phyloP scores from a whole-genome alignment of 2,888 invertebrate species.

The Acronicta leporina region DNA sequence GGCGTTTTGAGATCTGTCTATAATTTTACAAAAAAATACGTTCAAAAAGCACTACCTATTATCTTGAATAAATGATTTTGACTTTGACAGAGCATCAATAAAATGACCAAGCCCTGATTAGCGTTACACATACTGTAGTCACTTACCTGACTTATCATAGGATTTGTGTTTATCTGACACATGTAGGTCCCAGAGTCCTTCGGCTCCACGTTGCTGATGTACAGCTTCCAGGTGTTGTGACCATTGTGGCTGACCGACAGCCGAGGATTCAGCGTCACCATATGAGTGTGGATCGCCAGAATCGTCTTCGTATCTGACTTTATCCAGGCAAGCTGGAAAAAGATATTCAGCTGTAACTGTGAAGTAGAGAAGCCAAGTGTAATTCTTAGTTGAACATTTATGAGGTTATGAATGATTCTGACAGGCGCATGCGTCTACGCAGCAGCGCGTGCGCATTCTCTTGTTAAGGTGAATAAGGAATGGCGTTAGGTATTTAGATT shows the following conservation, averaged over 20 bases:
- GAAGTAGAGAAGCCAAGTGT: neutral
- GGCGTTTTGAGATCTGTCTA: too few species aligned
- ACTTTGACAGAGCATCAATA: too few species aligned
- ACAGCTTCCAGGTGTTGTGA: constrained; percentile 97
- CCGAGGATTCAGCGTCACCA: constrained; percentile 95
- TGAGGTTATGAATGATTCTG: too few species aligned
- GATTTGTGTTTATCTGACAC: constrained; percentile 98
- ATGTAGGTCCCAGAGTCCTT: constrained; percentile 97
- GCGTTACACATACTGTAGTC: neutral
- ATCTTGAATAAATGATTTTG: too few species aligned
- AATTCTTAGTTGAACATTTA: too few species aligned
- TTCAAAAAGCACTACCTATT: too few species aligned
- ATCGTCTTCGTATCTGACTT: constrained; percentile 97
- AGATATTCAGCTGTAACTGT: neutral
- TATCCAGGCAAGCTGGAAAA: constrained; percentile 96
- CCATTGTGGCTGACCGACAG: constrained; percentile 96
- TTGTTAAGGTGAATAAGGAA: too few species aligned
- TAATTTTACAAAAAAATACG: too few species aligned
- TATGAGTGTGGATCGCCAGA: constrained; percentile 95
- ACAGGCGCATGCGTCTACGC: too few species aligned
- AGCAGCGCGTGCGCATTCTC: too few species aligned
- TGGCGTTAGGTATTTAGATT: too few species aligned
- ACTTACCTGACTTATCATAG: constrained; percentile 95
- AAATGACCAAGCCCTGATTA: too few species aligned
- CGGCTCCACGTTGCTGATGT: constrained; percentile 95